A percentile compares a stretch with the other conserved stretches of the same genome.
Evolutionary conservation across 2,797 vertebrate species (phyloP).

Genomic region (Acridotheres tristis): DNA sequence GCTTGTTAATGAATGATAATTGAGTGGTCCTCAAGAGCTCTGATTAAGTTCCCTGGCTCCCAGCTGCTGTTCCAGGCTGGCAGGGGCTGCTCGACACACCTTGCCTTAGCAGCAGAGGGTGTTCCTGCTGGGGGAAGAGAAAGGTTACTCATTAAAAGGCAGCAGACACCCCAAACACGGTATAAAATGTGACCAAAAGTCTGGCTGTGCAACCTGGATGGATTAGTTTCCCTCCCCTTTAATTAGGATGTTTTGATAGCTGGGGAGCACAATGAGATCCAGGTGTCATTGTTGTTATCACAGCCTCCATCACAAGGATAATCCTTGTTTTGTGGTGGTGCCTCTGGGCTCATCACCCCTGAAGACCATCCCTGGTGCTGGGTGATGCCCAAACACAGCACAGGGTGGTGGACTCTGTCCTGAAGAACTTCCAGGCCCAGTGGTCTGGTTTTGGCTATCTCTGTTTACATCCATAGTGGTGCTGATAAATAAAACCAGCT

Average conservation of each 20-base stretch:
- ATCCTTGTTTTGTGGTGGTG: background rate
- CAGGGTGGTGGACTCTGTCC: background rate
- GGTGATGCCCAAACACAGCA: background rate
- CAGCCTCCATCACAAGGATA: background rate
- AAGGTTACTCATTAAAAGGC: conserved; percentile 31
- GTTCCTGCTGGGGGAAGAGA: background rate
- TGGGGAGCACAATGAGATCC: background rate
- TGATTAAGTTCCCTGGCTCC: background rate
- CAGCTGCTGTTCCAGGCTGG: conserved; percentile 4
- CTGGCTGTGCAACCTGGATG: background rate
- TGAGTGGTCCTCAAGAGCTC: conserved; percentile 43
- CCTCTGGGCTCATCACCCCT: background rate
- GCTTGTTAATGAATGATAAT: conserved; percentile 52
- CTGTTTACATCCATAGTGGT: background rate
- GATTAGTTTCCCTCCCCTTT: background rate
- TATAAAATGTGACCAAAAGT: background rate
- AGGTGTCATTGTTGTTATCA: background rate
- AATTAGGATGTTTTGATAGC: background rate
- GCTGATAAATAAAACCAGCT: background rate
- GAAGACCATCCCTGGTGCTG: background rate
- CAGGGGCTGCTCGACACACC: background rate
- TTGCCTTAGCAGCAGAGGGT: background rate
- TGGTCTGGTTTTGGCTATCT: background rate
- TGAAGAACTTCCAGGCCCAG: background rate
- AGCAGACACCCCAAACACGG: background rate